Evolutionary conservation across 2,113 vertebrate species (phyloP).

Genomic region (Tympanuchus pallidicinctus): DNA sequence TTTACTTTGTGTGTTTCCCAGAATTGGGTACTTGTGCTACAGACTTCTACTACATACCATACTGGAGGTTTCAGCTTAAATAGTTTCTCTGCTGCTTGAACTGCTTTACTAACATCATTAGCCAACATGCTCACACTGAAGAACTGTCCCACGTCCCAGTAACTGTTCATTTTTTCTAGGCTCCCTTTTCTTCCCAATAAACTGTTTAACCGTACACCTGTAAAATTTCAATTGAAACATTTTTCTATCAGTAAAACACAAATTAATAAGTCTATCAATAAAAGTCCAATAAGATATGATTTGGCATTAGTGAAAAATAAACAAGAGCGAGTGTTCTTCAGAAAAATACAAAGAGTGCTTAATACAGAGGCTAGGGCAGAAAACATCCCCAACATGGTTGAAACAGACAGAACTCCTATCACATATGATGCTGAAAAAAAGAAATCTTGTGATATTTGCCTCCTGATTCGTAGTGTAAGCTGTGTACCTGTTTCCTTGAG

Average conservation of each 20-base stretch:
- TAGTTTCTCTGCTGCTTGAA: conserved; percentile 93
- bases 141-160: conserved; percentile 97
- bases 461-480: not conserved
- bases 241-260: not conserved
- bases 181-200: conserved; percentile 94
- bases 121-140: conserved; percentile 94
- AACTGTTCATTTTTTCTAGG: conserved; percentile 95
- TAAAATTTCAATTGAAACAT: conserved; percentile 39
- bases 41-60: conserved; percentile 82
- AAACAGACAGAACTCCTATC: not conserved
- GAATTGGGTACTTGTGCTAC: not conserved
- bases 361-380: not conserved
- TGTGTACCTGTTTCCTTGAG: not conserved
- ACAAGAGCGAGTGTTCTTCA: not conserved
- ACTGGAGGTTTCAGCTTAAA: conserved; percentile 94
- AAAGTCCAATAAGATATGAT: not conserved
- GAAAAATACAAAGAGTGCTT: not conserved
- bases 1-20: not conserved
- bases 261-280: not conserved
- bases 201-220: conserved; percentile 92
- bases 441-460: not conserved
- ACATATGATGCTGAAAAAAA: not conserved
- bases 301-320: not conserved
- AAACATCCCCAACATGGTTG: not conserved
- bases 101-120: conserved; percentile 88